A percentile compares a stretch with the other conserved stretches of the same genome.
Conservation (phyloP, 2,797 vertebrate genomes). For the Prunella strophiata region DNA sequence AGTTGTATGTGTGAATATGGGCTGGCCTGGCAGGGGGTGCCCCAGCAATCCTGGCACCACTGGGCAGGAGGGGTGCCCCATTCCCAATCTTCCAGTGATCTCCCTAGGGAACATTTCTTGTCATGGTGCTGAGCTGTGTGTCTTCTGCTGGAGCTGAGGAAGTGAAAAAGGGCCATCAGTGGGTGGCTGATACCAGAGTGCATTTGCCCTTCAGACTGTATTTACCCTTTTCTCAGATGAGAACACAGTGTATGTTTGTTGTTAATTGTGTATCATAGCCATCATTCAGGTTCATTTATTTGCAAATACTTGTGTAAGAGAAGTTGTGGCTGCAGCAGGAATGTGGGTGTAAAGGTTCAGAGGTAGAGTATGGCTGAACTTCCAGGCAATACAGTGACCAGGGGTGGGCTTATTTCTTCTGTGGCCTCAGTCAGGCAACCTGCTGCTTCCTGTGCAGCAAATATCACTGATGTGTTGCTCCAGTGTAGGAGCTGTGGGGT, state of each 20-base stretch:
- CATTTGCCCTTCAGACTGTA: background rate
- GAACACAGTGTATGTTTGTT: background rate
- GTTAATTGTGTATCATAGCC: background rate
- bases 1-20: background rate
- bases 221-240: background rate
- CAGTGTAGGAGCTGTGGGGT: background rate
- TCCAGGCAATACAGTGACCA: background rate
- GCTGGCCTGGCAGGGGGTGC: background rate
- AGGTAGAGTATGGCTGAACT: background rate
- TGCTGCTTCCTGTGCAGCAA: background rate
- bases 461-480: background rate
- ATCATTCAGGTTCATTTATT: background rate
- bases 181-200: background rate
- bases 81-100: background rate
- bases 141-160: background rate
- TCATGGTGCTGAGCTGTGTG: too few relatives aligned
- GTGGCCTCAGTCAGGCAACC: background rate
- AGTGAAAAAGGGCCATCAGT: background rate
- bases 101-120: background rate
- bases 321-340: background rate
- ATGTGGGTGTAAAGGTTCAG: background rate
- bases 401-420: background rate
- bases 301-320: background rate
- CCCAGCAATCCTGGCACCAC: background rate
- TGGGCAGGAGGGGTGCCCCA: too few relatives aligned